phyloP scores from a whole-genome alignment of 2,797 vertebrate genomes.

The Acanthis flammea region DNA sequence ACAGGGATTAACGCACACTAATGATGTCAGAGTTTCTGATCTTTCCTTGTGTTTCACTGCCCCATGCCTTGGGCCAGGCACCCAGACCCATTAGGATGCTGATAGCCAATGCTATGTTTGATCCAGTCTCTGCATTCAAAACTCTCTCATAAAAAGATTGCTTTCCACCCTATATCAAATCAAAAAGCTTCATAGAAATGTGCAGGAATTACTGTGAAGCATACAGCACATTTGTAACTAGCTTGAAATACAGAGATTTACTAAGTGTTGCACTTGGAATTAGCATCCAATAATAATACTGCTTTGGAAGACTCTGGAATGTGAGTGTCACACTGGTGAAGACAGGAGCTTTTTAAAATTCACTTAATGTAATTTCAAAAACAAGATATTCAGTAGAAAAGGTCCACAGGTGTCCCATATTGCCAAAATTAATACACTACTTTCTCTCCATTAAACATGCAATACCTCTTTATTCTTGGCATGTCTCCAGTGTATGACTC shows the following conservation, averaged over 20 bases:
- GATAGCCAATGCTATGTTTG: background rate
- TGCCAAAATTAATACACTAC: background rate
- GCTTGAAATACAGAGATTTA: background rate
- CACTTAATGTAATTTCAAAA: background rate
- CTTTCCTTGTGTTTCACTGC: background rate
- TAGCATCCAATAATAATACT: background rate
- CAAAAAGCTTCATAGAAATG: background rate
- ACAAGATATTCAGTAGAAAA: background rate
- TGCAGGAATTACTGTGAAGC: background rate
- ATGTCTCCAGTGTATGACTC: background rate
- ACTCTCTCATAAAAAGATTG: background rate
- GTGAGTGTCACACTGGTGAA: background rate
- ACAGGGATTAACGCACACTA: background rate
- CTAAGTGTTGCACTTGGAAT: background rate
- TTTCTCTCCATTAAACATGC: background rate
- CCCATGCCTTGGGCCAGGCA: background rate
- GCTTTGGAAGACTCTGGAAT: background rate
- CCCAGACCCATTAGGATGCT: background rate
- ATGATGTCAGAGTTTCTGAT: background rate
- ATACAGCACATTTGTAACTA: rapidly evolving
- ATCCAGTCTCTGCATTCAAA: background rate
- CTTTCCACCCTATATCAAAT: background rate
- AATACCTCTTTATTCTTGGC: background rate
- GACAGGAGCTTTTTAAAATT: background rate
- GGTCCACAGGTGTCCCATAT: background rate